Evolutionary conservation across 2,797 vertebrate species (phyloP).

Genomic region (Neosilurus mollespiculum): DNA sequence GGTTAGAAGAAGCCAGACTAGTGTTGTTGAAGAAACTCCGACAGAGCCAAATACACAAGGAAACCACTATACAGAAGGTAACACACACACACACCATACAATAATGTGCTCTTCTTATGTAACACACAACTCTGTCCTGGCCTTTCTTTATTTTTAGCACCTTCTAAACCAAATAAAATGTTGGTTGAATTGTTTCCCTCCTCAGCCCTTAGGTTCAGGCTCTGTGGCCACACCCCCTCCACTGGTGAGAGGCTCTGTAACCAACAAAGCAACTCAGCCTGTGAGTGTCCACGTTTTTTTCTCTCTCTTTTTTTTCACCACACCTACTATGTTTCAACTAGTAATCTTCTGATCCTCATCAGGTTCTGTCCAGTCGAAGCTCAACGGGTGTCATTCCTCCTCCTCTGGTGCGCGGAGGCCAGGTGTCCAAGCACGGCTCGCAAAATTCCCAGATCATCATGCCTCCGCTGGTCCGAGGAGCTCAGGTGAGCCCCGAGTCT

Average conservation of each 20-base stretch:
- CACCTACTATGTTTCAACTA: too few species aligned
- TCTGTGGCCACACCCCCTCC: constrained; percentile 84
- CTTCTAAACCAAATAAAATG: neutral
- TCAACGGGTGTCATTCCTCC: constrained; percentile 87
- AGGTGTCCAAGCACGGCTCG: constrained; percentile 79
- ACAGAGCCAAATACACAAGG: constrained; percentile 94
- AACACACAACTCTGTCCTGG: neutral
- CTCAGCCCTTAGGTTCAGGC: constrained; percentile 76
- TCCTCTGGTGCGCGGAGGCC: constrained; percentile 89
- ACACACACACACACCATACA: neutral
- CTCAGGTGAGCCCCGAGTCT: constrained; percentile 74
- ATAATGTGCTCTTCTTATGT: neutral
- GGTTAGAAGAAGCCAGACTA: constrained; percentile 92
- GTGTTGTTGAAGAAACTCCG: constrained; percentile 92
- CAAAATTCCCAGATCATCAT: constrained; percentile 87
- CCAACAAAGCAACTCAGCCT: constrained; percentile 84
- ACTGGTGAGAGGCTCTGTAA: constrained; percentile 81
- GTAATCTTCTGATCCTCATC: constrained; percentile 23
- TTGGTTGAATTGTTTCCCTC: neutral
- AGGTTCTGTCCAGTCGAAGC: constrained; percentile 81
- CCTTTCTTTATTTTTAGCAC: neutral
- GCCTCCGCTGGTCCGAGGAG: constrained; percentile 93
- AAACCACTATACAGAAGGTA: constrained; percentile 85
- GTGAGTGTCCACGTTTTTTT: constrained; percentile 65
- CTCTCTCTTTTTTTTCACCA: too few species aligned